A percentile compares a stretch with the other conserved stretches of the same genome.
Conservation (phyloP, 2,888 invertebrate genomes). For the Hemistola chrysoprasaria region DNA sequence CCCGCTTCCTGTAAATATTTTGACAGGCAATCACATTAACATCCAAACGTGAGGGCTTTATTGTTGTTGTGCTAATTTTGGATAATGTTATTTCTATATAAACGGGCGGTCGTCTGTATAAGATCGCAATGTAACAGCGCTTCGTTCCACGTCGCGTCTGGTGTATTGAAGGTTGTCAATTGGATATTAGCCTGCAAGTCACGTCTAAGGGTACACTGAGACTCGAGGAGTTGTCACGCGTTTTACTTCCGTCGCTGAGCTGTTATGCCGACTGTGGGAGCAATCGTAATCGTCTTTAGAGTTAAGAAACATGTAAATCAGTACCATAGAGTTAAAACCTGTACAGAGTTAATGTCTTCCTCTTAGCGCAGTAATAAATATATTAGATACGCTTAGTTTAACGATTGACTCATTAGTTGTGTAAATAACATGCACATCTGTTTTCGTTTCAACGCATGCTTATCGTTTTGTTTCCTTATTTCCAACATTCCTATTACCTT, state of each 20-base stretch:
- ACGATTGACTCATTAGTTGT: conserved; percentile 14
- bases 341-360: not conserved
- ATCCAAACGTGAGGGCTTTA: conserved; percentile 31
- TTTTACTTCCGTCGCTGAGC: conserved; percentile 64
- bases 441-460: conserved; percentile 1
- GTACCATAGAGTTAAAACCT: not conserved
- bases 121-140: conserved; percentile 26
- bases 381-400: conserved; percentile 8
- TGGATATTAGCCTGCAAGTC: conserved; percentile 56
- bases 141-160: conserved; percentile 38
- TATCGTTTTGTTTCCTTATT: conserved; percentile 2
- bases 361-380: conserved; percentile 1
- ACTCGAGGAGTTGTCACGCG: conserved; percentile 65
- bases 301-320: conserved; percentile 27
- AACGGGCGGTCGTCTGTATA: conserved; percentile 20
- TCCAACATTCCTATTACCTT: conserved; percentile 7
- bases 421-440: conserved; percentile 17
- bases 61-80: conserved; percentile 41
- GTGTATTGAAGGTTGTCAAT: conserved; percentile 37
- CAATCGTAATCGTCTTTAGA: conserved; percentile 22
- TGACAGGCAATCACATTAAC: conserved; percentile 37
- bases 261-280: conserved; percentile 41
- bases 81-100: conserved; percentile 30
- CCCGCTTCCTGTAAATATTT: conserved; percentile 36
- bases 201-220: conserved; percentile 58